These are phyloP conservation scores for Drosophila ochracea DNA, from an alignment of 2,888 invertebrate genomes.

Conservation along the genomic window DNA sequence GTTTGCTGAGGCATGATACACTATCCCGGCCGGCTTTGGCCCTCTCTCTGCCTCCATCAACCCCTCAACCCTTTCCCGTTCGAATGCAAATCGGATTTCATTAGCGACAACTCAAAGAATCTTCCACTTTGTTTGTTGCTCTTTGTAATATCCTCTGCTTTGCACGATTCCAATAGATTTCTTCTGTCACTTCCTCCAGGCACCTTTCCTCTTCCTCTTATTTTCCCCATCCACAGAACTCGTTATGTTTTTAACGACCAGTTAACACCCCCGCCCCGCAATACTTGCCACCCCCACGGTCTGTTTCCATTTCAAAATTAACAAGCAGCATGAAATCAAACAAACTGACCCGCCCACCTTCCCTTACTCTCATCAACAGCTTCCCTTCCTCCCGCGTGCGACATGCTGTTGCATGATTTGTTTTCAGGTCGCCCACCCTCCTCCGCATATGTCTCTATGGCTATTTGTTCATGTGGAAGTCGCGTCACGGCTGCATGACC, in stretches of 20 bases:
- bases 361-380: not conserved
- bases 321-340: constrained; percentile 53
- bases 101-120: constrained; percentile 53
- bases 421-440: constrained; percentile 11
- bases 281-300: constrained; percentile 24
- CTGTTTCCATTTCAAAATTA: constrained; percentile 43
- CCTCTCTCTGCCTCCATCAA: too few species aligned
- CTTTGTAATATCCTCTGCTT: constrained; percentile 28
- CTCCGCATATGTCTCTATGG: constrained; percentile 24
- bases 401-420: constrained; percentile 60
- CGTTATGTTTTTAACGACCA: constrained; percentile 64
- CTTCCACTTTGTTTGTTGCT: constrained; percentile 51
- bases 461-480: constrained; percentile 61
- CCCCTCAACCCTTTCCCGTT: not conserved
- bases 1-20: constrained; percentile 33
- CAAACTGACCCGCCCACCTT: constrained; percentile 51
- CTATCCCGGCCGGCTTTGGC: constrained; percentile 7
- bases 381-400: constrained; percentile 6
- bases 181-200: not conserved
- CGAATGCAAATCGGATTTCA: constrained; percentile 46
- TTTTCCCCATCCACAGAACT: constrained; percentile 18
- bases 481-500: constrained; percentile 46
- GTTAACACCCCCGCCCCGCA: constrained; percentile 40
- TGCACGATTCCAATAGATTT: constrained; percentile 25
- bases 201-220: not conserved